Evolutionary conservation across 2,888 invertebrate species (phyloP).

Genomic region (Alcis repandata): DNA sequence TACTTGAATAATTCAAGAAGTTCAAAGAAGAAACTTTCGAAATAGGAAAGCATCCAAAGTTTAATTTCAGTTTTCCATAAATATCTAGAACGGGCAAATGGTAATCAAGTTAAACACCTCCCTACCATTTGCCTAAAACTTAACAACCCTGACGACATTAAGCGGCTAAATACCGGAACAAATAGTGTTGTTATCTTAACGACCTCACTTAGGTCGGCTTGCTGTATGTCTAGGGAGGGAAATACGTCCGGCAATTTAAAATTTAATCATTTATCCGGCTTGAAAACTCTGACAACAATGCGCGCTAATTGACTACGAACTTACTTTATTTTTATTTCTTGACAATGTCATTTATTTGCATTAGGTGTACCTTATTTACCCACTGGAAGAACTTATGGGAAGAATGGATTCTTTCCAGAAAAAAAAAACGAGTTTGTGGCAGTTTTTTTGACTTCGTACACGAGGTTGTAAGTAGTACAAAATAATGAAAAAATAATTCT

Average conservation of each 20-base stretch:
- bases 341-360: no score
- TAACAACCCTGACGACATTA: constrained; percentile 27
- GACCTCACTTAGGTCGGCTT: constrained; percentile 22
- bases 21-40: neutral
- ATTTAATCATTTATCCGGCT: no score
- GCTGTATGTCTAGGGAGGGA: constrained; percentile 14
- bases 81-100: constrained; percentile 5
- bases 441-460: no score
- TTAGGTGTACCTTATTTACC: no score
- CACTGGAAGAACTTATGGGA: no score
- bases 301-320: no score
- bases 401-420: no score
- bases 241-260: neutral
- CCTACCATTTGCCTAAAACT: constrained; percentile 18
- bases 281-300: no score
- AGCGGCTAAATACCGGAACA: constrained; percentile 31
- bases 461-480: no score
- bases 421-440: no score
- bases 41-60: neutral
- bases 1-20: neutral
- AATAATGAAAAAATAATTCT: neutral
- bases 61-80: constrained; percentile 7
- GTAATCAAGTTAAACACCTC: constrained; percentile 18
- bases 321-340: no score
- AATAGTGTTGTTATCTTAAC: constrained; percentile 36